These are phyloP conservation scores for Eupithecia inturbata DNA, from an alignment of 2,888 invertebrate species.

Conservation along the genomic window DNA sequence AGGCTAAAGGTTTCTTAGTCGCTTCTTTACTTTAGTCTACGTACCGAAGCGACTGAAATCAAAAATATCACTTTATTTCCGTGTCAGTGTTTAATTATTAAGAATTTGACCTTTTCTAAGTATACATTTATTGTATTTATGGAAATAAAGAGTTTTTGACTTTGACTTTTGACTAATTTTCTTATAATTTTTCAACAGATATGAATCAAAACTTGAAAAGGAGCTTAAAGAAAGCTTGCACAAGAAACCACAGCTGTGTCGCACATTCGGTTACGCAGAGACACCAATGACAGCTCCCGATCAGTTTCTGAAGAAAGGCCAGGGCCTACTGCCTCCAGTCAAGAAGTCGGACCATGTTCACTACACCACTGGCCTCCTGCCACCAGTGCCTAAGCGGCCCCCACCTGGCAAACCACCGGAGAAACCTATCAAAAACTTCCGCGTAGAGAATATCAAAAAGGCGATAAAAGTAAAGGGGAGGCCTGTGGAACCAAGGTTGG, in stretches of 20 bases:
- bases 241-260: constrained; percentile 76
- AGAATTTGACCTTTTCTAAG: too few species aligned
- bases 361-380: constrained; percentile 66
- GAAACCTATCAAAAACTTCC: constrained; percentile 80
- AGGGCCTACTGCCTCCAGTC: constrained; percentile 75
- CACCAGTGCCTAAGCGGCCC: constrained; percentile 76
- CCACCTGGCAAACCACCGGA: constrained; percentile 63
- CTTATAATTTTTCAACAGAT: constrained; percentile 59
- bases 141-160: too few species aligned
- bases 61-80: too few species aligned
- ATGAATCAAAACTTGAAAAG: constrained; percentile 79
- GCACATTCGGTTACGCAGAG: constrained; percentile 88
- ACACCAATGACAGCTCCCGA: constrained; percentile 84
- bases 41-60: too few species aligned
- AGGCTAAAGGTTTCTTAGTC: too few species aligned
- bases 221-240: constrained; percentile 67
- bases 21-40: too few species aligned
- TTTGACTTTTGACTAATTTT: too few species aligned
- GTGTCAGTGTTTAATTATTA: too few species aligned
- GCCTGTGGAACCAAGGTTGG: constrained; percentile 80
- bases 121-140: too few species aligned
- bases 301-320: constrained; percentile 86
- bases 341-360: constrained; percentile 73
- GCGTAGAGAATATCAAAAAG: constrained; percentile 85
- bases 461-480: constrained; percentile 82